phyloP scores from a whole-genome alignment of 1,140 invertebrate species.

The Drosophila trapezifrons region DNA sequence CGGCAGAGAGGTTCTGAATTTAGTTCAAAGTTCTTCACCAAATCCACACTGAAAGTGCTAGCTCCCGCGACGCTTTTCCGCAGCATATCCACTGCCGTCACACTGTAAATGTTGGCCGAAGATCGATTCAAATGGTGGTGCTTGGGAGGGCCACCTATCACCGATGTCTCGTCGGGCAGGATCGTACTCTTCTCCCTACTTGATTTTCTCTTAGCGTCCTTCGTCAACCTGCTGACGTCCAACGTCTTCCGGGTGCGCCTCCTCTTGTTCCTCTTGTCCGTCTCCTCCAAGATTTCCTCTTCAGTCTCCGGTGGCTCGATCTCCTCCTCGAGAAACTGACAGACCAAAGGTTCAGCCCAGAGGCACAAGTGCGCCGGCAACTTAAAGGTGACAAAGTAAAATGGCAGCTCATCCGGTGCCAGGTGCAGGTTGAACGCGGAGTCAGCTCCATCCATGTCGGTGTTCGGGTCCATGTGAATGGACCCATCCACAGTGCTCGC shows the following conservation, averaged over 20 bases:
- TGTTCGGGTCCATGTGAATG: background rate
- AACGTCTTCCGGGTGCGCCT: background rate
- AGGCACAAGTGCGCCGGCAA: constrained; percentile 63
- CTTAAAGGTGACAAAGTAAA: constrained; percentile 55
- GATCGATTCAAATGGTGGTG: too few species aligned
- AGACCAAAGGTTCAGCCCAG: constrained; percentile 59
- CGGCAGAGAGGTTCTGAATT: background rate
- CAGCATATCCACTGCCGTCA: background rate
- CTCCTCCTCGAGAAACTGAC: constrained; percentile 63
- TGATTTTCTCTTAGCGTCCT: background rate
- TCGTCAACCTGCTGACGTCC: background rate
- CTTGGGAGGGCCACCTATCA: background rate
- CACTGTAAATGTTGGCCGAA: constrained; percentile 30
- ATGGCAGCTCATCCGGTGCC: constrained; percentile 37
- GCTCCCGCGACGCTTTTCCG: background rate
- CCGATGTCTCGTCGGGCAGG: too few species aligned
- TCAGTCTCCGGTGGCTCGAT: background rate
- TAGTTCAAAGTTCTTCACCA: constrained; percentile 30
- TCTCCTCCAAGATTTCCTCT: background rate
- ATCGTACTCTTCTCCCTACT: background rate
- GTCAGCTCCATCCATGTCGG: background rate
- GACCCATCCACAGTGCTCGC: background rate
- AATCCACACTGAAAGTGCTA: too few species aligned
- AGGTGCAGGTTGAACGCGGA: constrained; percentile 12
- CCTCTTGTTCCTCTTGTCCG: constrained; percentile 8